phyloP scores from a whole-genome alignment of 2,797 vertebrate species.

The Malacoctenus gilli region DNA sequence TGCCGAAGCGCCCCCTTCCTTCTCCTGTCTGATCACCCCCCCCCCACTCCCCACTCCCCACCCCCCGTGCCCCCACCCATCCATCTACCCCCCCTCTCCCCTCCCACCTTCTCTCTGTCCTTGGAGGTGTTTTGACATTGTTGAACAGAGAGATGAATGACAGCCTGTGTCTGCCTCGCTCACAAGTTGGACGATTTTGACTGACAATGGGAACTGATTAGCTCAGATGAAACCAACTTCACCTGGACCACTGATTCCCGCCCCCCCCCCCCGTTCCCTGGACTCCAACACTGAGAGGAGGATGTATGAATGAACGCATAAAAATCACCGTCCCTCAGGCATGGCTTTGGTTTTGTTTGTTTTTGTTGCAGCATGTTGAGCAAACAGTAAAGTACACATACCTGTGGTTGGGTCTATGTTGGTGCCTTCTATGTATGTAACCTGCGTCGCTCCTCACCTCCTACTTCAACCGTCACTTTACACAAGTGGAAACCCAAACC shows the following conservation, averaged over 20 bases:
- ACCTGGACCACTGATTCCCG: slow-evolving; percentile 42
- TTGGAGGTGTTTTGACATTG: slow-evolving; percentile 52
- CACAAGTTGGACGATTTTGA: slow-evolving; percentile 56
- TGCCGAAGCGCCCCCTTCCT: slow-evolving; percentile 62
- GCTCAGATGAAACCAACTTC: slow-evolving; percentile 24
- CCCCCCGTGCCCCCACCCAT: slow-evolving; percentile 16
- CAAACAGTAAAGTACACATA: no score
- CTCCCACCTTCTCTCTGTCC: slow-evolving; percentile 30
- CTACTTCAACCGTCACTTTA: no score
- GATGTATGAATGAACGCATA: no score
- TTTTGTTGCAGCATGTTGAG: no score
- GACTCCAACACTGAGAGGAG: no score
- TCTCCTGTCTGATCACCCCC: slow-evolving; percentile 48
- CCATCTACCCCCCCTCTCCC: slow-evolving; percentile 6
- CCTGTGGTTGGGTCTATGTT: no score
- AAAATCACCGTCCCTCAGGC: no score
- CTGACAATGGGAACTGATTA: slow-evolving; percentile 59
- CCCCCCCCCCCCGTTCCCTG: slow-evolving; percentile 8
- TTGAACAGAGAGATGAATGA: slow-evolving; percentile 47
- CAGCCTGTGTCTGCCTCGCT: no score
- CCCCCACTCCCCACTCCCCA: slow-evolving; percentile 1
- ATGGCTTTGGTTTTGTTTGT: no score
- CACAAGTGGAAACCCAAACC: no score
- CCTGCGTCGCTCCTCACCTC: no score
- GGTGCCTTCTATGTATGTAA: no score